phyloP scores from a whole-genome alignment of 2,797 vertebrate genomes.

The Gouania willdenowi region DNA sequence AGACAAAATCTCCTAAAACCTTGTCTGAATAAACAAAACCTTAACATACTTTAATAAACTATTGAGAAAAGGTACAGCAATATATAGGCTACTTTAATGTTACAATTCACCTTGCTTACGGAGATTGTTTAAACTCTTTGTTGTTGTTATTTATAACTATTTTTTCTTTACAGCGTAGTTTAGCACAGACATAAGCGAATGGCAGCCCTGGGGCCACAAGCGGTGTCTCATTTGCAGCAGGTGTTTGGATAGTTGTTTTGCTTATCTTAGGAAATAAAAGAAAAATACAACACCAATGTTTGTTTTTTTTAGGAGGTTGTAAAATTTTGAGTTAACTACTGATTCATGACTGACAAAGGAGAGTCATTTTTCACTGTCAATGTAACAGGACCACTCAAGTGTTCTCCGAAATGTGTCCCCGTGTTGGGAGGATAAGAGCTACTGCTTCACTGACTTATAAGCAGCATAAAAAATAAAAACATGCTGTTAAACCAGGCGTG shows the following conservation, averaged over 20 bases:
- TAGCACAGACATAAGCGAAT: too few species aligned
- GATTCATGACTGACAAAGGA: slow-evolving; percentile 4
- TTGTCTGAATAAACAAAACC: too few species aligned
- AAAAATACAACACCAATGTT: slow-evolving; percentile 27
- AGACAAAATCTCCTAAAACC: too few species aligned
- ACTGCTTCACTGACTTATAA: slow-evolving; percentile 1
- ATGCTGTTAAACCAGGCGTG: background rate
- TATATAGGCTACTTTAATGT: too few species aligned
- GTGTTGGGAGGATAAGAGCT: background rate
- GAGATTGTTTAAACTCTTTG: too few species aligned
- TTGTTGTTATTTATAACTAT: too few species aligned
- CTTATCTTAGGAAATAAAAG: slow-evolving; percentile 10
- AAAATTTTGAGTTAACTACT: slow-evolving; percentile 5
- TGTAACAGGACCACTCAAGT: background rate
- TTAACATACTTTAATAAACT: too few species aligned
- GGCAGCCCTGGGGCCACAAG: too few species aligned
- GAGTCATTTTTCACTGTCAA: slow-evolving; percentile 4
- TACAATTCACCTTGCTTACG: too few species aligned
- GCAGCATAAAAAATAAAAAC: background rate
- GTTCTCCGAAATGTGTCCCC: background rate
- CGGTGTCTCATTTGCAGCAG: too few species aligned
- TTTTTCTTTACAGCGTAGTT: too few species aligned
- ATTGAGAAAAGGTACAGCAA: too few species aligned
- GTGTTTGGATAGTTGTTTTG: background rate
- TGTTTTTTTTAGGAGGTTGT: background rate